phyloP scores from a whole-genome alignment of 2,888 invertebrate species.

The Argynnis bischoffii region DNA sequence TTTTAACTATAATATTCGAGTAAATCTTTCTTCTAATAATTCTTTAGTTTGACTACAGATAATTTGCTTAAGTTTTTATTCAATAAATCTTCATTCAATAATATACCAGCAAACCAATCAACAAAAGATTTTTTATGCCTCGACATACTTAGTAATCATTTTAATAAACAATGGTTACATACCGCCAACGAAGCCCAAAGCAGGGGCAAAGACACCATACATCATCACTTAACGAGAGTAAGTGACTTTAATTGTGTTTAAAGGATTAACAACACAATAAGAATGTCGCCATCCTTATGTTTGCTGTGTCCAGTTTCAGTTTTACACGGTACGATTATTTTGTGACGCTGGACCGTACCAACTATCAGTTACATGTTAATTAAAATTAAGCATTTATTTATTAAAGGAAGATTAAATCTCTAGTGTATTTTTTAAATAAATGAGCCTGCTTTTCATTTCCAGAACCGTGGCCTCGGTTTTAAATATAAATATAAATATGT shows the following conservation, averaged over 20 bases:
- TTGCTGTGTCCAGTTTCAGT: slow-evolving; percentile 38
- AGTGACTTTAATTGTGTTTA: slow-evolving; percentile 80
- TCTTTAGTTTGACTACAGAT: too few species aligned
- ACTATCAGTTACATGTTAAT: background rate
- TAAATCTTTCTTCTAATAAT: too few species aligned
- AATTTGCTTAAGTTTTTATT: too few species aligned
- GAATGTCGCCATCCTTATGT: slow-evolving; percentile 43
- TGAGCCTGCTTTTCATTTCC: too few species aligned
- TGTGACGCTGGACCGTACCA: slow-evolving; percentile 24
- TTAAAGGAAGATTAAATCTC: too few species aligned
- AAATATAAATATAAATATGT: too few species aligned
- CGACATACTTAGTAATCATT: slow-evolving; percentile 29
- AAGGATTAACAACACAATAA: slow-evolving; percentile 72
- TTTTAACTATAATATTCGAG: too few species aligned
- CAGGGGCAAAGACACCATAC: slow-evolving; percentile 69
- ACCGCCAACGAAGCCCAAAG: slow-evolving; percentile 36
- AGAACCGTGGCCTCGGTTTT: too few species aligned
- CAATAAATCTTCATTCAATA: too few species aligned
- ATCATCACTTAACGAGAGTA: slow-evolving; percentile 76
- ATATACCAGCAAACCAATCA: background rate
- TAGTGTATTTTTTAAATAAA: too few species aligned
- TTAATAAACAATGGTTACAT: slow-evolving; percentile 50
- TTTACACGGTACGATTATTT: slow-evolving; percentile 46
- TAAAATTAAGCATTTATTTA: background rate
- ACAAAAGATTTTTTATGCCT: slow-evolving; percentile 9